Base-by-base conservation (phyloP, 1,140 invertebrate genomes). In the Scylla paramamosain region DNA sequence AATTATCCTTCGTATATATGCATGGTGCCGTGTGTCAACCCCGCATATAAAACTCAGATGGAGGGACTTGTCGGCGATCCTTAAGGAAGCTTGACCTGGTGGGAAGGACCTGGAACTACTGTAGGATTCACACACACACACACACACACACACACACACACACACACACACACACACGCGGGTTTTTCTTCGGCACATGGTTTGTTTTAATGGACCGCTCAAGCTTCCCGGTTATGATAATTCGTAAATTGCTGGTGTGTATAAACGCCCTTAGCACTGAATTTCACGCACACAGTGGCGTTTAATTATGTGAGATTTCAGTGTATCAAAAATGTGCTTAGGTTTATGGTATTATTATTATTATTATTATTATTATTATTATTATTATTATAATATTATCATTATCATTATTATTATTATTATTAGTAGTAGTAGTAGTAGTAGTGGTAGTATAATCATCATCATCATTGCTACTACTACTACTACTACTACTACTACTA, bases 111-210 rank as follows among this genome's bases (percentile, higher is more conserved):
- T 16, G 31, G 16, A 10, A 10, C 45, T 12, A 6, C n/a, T 6
- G 46, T 28, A 48, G 16, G 16, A 89, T 39, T 48, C 87, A 45
- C 87, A 89, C 87, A 45, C 87, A 89, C 87, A 45, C 87, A 89
- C 87, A 45, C 87, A 89, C 87, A 89, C 87, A 89, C 87, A 89
- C 87, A 45, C 87, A 89, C 87, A n/a, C 87, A 89, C 87, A 89
- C 87, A 89, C 87, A 89, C 87, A 45, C 45, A 46, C 31, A 89
- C 39, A 48, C 45, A 48, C 39, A 89, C 52, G 20, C 52, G 20
- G 52, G 52, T 20, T 16, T 12, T 25, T 31, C 86, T 4, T 31
- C 14, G 4, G 45, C 3, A 1, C 31, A 12, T 10, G 6, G 10
- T 29, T 28, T 25, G 25, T 32, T 84, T 10, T 28, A 84, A n/a